These are phyloP conservation scores for Machimus atricapillus DNA, from an alignment of 2,888 invertebrate species.

Conservation along the genomic window DNA sequence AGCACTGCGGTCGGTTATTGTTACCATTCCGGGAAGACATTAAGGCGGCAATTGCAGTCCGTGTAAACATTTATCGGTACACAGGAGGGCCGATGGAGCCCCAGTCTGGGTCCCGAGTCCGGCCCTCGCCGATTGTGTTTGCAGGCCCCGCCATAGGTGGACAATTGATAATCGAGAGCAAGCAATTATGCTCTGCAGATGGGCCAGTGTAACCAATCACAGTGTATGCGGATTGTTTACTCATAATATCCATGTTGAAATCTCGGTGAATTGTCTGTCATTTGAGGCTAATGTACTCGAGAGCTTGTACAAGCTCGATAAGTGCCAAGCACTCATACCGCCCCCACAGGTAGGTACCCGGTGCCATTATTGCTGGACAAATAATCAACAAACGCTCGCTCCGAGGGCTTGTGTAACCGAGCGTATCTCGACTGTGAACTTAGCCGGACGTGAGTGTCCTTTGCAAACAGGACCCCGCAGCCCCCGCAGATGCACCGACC, in stretches of 20 bases:
- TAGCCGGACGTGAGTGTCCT: conserved; percentile 31
- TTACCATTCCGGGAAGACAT: neutral
- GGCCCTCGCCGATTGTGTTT: neutral
- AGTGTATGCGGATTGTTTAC: conserved; percentile 29
- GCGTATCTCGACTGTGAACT: neutral
- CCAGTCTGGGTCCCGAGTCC: neutral
- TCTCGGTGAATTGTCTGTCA: conserved; percentile 36
- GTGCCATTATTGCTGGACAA: conserved; percentile 25
- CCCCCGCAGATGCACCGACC: neutral
- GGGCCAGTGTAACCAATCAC: conserved; percentile 30
- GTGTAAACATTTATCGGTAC: conserved; percentile 37
- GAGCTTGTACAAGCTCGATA: conserved; percentile 32
- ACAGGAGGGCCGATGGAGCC: neutral
- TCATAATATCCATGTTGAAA: conserved; percentile 37
- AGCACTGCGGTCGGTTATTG: conserved; percentile 13
- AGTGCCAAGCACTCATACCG: conserved; percentile 19
- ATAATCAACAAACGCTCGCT: conserved; percentile 32
- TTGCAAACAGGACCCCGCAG: neutral
- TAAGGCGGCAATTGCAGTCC: conserved; percentile 16
- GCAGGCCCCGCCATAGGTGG: neutral
- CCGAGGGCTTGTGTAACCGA: neutral
- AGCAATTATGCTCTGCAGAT: conserved; percentile 27
- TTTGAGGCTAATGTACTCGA: conserved; percentile 30
- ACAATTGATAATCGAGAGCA: conserved; percentile 21
- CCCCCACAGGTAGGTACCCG: conserved; percentile 19